These are phyloP conservation scores for Vanessa cardui DNA, from an alignment of 2,888 invertebrate genomes.

Conservation along the genomic window DNA sequence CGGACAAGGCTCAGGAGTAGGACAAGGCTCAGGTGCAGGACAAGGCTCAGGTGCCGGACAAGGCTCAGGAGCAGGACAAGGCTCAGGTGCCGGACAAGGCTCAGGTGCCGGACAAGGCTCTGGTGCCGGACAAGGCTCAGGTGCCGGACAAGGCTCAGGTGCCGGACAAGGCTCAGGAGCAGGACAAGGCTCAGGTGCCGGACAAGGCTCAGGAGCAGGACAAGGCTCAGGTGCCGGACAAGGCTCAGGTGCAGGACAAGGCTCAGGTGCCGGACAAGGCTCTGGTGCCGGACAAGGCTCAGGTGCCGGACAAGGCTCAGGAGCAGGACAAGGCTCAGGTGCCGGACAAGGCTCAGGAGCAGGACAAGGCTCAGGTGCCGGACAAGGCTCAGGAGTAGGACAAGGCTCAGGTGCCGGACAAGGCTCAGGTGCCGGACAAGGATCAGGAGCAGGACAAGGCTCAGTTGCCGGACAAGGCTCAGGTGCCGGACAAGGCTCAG, in stretches of 20 bases:
- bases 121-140: background rate
- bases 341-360: background rate
- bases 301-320: background rate
- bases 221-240: background rate
- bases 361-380: background rate
- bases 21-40: background rate
- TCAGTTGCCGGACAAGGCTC: background rate
- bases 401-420: background rate
- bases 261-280: background rate
- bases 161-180: background rate
- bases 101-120: background rate
- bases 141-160: background rate
- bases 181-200: background rate
- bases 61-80: background rate
- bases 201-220: background rate
- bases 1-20: background rate
- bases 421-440: background rate
- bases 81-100: background rate
- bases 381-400: background rate
- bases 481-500: background rate
- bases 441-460: background rate
- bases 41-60: background rate
- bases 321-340: background rate
- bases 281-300: background rate
- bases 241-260: background rate